Evolutionary conservation across 2,888 invertebrate species (phyloP).

Genomic region (Chymomyza fuscimana): DNA sequence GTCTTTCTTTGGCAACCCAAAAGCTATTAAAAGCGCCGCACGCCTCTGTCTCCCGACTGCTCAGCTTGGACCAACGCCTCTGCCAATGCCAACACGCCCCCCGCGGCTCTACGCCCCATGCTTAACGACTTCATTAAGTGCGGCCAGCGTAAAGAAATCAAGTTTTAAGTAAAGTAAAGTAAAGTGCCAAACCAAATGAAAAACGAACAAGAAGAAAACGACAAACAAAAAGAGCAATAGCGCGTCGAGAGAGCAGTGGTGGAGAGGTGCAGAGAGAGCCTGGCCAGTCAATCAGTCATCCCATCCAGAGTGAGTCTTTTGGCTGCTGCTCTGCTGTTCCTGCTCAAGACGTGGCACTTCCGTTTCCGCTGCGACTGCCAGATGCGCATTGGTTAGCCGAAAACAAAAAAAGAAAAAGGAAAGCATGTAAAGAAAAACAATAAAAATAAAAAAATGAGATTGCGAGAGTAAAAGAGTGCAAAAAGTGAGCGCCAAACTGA

Average conservation of each 20-base stretch:
- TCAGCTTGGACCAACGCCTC: neutral
- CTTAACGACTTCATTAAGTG: constrained; percentile 64
- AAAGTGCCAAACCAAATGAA: neutral
- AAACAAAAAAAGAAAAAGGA: too few relatives aligned
- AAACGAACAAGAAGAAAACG: neutral
- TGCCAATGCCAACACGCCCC: constrained; percentile 1
- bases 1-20: constrained; percentile 45
- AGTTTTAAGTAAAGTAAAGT: neutral
- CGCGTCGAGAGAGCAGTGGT: too few relatives aligned
- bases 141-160: neutral
- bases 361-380: constrained; percentile 60
- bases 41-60: neutral
- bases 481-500: constrained; percentile 64
- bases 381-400: neutral
- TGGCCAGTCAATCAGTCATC: constrained; percentile 34
- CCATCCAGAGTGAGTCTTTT: constrained; percentile 6
- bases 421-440: constrained; percentile 14
- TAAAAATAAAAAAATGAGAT: neutral
- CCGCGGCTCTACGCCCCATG: constrained; percentile 14
- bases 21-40: constrained; percentile 59
- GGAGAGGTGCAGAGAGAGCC: neutral
- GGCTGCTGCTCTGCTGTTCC: neutral
- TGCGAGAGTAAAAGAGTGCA: constrained; percentile 38
- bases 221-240: neutral
- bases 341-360: constrained; percentile 66